These are phyloP conservation scores for Sebastes kiyomatsui DNA, from an alignment of 2,797 vertebrate species.

Conservation along the genomic window DNA sequence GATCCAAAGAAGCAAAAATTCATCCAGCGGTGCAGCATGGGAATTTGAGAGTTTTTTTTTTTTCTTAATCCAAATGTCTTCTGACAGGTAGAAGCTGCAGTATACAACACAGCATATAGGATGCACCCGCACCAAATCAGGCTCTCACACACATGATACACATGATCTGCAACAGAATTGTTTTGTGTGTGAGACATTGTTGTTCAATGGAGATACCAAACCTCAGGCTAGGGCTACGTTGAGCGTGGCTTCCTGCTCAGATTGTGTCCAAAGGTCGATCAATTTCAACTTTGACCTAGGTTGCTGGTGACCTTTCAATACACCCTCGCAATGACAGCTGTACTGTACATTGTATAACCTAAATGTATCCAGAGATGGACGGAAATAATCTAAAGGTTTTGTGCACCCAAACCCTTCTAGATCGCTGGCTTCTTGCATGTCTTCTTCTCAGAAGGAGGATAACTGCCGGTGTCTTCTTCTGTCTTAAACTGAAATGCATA, in stretches of 20 bases:
- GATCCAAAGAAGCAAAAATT: constrained; percentile 37
- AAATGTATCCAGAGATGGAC: not conserved
- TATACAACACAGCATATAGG: not conserved
- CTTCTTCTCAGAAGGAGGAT: not conserved
- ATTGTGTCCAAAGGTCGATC: not conserved
- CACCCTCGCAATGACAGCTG: not conserved
- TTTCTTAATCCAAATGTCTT: constrained; percentile 32
- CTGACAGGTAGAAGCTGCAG: constrained; percentile 18
- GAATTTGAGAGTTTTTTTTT: not conserved
- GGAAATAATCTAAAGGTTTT: not conserved
- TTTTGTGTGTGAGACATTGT: not conserved
- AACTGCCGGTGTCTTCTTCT: not conserved
- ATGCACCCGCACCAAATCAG: not conserved
- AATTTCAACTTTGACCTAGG: not conserved
- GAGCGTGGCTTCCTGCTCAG: not conserved
- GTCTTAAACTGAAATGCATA: constrained; percentile 24
- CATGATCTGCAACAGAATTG: not conserved
- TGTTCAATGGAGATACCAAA: not conserved
- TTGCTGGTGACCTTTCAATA: not conserved
- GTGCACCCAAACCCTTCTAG: not conserved
- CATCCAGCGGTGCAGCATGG: constrained; percentile 20
- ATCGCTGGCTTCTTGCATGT: not conserved
- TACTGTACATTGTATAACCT: not conserved
- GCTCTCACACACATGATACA: not conserved
- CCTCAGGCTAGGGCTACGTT: not conserved